These are phyloP conservation scores for Cremastinae sp. DNA, from an alignment of 2,888 invertebrate species.

Conservation along the genomic window DNA sequence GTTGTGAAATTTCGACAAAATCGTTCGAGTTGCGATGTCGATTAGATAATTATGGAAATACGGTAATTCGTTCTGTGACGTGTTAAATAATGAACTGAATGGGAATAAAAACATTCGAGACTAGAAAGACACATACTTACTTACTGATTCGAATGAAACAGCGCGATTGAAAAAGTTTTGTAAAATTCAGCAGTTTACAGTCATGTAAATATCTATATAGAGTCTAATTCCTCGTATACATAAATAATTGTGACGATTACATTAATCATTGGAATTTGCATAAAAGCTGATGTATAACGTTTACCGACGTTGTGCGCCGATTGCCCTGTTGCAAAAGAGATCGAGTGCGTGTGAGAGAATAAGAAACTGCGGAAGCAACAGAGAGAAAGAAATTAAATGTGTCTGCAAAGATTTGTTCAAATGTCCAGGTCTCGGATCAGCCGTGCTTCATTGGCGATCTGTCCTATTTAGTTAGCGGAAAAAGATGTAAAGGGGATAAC, in stretches of 20 bases:
- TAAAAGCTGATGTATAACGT: slow-evolving; percentile 38
- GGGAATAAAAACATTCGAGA: slow-evolving; percentile 8
- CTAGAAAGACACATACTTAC: slow-evolving; percentile 2
- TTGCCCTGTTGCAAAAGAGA: slow-evolving; percentile 29
- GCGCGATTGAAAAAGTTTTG: slow-evolving; percentile 16
- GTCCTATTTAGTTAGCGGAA: slow-evolving; percentile 60
- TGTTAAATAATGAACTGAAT: background rate
- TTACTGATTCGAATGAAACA: background rate
- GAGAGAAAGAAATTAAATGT: slow-evolving; percentile 12
- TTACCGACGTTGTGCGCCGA: slow-evolving; percentile 35
- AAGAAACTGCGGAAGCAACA: slow-evolving; percentile 1
- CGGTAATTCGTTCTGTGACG: slow-evolving; percentile 15
- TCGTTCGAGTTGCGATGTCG: background rate
- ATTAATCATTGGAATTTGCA: slow-evolving; percentile 42
- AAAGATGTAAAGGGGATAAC: slow-evolving; percentile 24
- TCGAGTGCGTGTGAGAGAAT: slow-evolving; percentile 15
- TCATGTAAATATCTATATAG: slow-evolving; percentile 45
- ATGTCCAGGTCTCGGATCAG: slow-evolving; percentile 54
- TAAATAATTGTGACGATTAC: slow-evolving; percentile 42
- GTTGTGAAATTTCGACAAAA: background rate
- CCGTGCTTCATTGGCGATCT: slow-evolving; percentile 54
- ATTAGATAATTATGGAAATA: slow-evolving; percentile 30
- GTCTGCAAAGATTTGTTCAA: slow-evolving; percentile 40
- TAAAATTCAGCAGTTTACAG: slow-evolving; percentile 39
- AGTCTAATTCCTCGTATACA: slow-evolving; percentile 42